Base-by-base conservation (phyloP, 1,140 invertebrate genomes). In the Lysiphlebus fabarum region DNA sequence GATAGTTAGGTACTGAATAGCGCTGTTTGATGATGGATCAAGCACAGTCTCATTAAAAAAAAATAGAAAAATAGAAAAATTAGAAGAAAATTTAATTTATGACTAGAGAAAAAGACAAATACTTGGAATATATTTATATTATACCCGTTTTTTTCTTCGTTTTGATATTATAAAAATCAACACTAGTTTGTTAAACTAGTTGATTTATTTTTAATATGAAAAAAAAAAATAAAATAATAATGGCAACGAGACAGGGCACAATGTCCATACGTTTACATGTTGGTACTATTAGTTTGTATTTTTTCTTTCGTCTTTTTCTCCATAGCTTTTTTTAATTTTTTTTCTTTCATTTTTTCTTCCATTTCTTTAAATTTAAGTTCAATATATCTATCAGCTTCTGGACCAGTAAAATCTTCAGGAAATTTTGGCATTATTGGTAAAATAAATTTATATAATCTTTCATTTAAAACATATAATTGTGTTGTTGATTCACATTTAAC, bases 401-500 rank as follows among this genome's bases (percentile, higher is more conserved):
- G 90, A 7, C 91, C 91, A 62, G 86, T 88, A 65, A 90, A 93
- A 68, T 93, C 91, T 73, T 93, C 90, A 0, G 91, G 90, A 68
- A 93, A 93, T 71, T 91, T 90, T 0, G 91, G 90, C 70, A 88
- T 86, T 62, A 91, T 84, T 9, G 90, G 90, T 63, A 93, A 73
- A 58, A 93, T 93, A 68, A 90, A 93, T 68, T 93, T 92, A 71
- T 93, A 93, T 0, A 93, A 82, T 44, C 92, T 84, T 70, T 93
- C 91, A 63, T 95, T 95, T 1, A 95, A 76, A 7, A 93, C 91
- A 71, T 94, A 95, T 0, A 92, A 81, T 70, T 92, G 90, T 1
- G 89, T 77, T 0, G 91, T 92, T 4, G 88, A 84, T 26, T 87
- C 84, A 72, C 92, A 95, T 62, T 89, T 86, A 0, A 93, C 90